phyloP scores from a whole-genome alignment of 2,888 invertebrate genomes.

The Heterodera filipjevi region DNA sequence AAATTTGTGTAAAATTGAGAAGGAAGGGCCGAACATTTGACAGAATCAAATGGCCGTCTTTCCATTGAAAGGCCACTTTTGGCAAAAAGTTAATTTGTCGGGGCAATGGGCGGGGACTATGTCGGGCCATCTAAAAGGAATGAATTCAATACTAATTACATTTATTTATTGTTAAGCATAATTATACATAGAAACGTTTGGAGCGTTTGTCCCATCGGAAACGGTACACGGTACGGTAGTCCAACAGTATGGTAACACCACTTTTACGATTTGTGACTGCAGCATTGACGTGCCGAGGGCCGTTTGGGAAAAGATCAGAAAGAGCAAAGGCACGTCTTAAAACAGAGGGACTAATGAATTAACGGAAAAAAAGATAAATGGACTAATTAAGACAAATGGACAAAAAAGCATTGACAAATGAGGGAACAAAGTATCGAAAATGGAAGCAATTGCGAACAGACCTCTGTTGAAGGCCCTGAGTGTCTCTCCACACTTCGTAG shows the following conservation, averaged over 20 bases:
- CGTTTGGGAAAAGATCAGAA: constrained; percentile 53
- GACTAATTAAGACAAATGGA: no score
- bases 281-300: constrained; percentile 56
- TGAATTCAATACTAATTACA: background rate
- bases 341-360: no score
- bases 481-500: constrained; percentile 56
- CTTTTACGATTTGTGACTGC: constrained; percentile 57
- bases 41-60: constrained; percentile 58
- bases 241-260: constrained; percentile 55
- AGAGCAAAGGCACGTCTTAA: constrained; percentile 34
- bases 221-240: constrained; percentile 51
- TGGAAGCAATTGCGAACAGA: constrained; percentile 26
- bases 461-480: constrained; percentile 55
- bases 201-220: constrained; percentile 58
- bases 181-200: constrained; percentile 52
- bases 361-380: no score
- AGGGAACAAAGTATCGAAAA: background rate
- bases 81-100: constrained; percentile 54
- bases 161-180: background rate
- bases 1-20: no score
- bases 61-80: constrained; percentile 58
- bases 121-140: constrained; percentile 50
- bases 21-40: constrained; percentile 44
- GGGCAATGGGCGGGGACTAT: constrained; percentile 52
- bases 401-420: no score